These are phyloP conservation scores for Taeniopygia guttata DNA, from an alignment of 2,797 vertebrate genomes.

Conservation along the genomic window DNA sequence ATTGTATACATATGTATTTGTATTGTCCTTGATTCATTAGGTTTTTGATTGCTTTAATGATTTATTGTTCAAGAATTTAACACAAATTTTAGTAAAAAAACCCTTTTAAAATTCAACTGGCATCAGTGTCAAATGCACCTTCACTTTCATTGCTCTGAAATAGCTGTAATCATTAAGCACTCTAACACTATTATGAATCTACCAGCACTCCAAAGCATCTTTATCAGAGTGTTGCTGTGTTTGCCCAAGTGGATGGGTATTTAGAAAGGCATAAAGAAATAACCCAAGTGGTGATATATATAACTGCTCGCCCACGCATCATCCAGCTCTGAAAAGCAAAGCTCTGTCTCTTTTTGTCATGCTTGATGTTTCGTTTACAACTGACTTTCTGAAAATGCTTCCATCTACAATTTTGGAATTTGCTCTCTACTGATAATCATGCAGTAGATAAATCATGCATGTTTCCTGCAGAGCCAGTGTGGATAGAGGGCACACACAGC, in stretches of 20 bases:
- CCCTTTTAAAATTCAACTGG: not conserved
- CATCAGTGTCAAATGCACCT: not conserved
- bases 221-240: not conserved
- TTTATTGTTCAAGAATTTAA: not conserved
- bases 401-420: not conserved
- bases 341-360: not conserved
- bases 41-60: not conserved
- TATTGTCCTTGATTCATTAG: not conserved
- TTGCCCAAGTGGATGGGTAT: not conserved
- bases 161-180: not conserved
- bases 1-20: not conserved
- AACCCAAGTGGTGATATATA: not conserved
- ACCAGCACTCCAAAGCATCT: not conserved
- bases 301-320: not conserved
- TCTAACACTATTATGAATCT: not conserved
- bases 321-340: not conserved
- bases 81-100: not conserved
- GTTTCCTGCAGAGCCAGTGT: not conserved
- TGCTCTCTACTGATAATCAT: not conserved
- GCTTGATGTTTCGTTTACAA: not conserved
- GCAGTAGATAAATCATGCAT: accelerated
- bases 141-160: not conserved
- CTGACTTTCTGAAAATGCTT: not conserved
- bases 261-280: not conserved
- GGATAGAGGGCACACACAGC: not conserved